phyloP scores from a whole-genome alignment of 2,113 vertebrate genomes.

The Hippocampus abdominalis region DNA sequence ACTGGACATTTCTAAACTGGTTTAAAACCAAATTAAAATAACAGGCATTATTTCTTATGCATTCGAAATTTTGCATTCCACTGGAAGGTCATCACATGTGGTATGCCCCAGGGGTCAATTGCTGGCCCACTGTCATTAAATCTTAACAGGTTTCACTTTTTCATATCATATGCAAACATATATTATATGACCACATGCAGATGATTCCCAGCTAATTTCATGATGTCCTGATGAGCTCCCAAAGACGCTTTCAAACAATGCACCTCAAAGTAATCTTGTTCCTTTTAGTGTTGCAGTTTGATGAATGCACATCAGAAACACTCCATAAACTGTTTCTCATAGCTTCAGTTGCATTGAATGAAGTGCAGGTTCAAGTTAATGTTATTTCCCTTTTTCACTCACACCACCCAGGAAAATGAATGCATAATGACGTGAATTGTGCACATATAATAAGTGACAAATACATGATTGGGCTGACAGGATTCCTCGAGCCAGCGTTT shows the following conservation, averaged over 20 bases:
- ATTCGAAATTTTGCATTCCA: too few relatives aligned
- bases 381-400: conserved; percentile 57
- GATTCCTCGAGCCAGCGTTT: conserved; percentile 34
- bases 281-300: conserved; percentile 1
- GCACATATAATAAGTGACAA: conserved; percentile 51
- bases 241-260: not conserved
- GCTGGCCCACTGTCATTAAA: too few relatives aligned
- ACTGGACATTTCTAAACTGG: too few relatives aligned
- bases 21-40: too few relatives aligned
- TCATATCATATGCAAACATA: too few relatives aligned
- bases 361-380: conserved; percentile 56
- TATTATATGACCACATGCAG: too few relatives aligned
- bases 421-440: conserved; percentile 55
- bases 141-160: too few relatives aligned
- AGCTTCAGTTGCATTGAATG: conserved; percentile 39
- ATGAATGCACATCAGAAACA: conserved; percentile 42
- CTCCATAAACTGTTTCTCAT: conserved; percentile 54
- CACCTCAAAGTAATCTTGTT: not conserved
- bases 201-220: too few relatives aligned
- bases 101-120: too few relatives aligned
- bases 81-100: too few relatives aligned
- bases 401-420: conserved; percentile 53
- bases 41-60: too few relatives aligned
- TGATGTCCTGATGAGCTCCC: too few relatives aligned
- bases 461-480: conserved; percentile 52